Percentiles rank a stretch among this genome's conserved stretches.
phyloP scores from a whole-genome alignment of 2,797 vertebrate species.

The Notamacropus eugenii region DNA sequence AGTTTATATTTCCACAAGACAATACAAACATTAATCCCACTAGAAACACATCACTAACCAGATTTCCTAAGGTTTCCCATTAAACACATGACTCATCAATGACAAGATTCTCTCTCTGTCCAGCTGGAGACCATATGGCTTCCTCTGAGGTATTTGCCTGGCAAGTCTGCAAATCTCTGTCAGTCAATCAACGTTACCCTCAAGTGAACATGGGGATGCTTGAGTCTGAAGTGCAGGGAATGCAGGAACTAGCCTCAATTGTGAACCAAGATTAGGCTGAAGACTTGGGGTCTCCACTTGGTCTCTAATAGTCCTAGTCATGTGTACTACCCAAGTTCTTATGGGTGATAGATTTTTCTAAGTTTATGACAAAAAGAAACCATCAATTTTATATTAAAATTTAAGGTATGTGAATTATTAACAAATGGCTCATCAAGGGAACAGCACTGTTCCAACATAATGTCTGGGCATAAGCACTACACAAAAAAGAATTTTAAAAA shows the following conservation, averaged over 20 bases:
- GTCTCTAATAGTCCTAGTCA: background rate
- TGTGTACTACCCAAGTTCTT: background rate
- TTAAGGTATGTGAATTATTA: background rate
- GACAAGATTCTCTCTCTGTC: background rate
- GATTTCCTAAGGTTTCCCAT: background rate
- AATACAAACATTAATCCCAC: background rate
- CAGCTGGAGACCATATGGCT: background rate
- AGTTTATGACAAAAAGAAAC: background rate
- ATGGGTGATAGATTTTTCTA: background rate
- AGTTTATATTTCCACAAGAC: background rate
- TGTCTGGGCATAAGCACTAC: background rate
- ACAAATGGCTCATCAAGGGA: background rate
- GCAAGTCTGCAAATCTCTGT: background rate
- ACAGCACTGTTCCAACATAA: background rate
- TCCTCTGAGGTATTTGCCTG: background rate
- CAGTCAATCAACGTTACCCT: background rate
- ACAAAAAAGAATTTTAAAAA: background rate
- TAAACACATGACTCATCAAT: background rate
- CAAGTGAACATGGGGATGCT: background rate
- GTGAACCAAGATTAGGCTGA: background rate
- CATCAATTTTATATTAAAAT: background rate
- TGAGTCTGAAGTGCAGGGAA: background rate
- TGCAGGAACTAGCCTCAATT: background rate
- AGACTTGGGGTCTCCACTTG: background rate
- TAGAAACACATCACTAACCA: background rate